Evolutionary conservation across 2,888 invertebrate species (phyloP), one percentile per base, ranked within the genome.

Genomic region (Ophraella communa): DNA sequence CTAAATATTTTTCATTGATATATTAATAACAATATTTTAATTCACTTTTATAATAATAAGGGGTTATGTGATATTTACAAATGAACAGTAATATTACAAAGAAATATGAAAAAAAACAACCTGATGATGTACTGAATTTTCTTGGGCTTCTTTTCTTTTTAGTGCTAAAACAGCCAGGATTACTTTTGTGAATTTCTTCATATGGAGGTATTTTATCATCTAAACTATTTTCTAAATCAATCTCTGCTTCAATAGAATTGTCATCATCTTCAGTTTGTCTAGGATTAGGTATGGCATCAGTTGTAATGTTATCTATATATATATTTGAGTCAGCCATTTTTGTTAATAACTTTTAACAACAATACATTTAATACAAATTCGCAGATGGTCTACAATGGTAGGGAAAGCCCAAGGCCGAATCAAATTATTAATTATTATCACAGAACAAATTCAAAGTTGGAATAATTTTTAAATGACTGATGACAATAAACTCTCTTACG

Each of bases 211-310:
- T 18, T 20, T 57, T 10, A 4, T 23, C 33, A 5, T 35, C 58
- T 44, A 20, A 45, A 47, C 33, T 52, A 35, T 44, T 53, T n/a
- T 23, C 52, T n/a, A 14, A 33, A 4, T 23, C 17, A 62, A 52
- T 54, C 27, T 53, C 42, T 23, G 61, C 55, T 30, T 64, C 65
- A 64, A 61, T 56, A n/a, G 62, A 62, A 18, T 53, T n/a, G 7
- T 35, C 20, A 30, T 27, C 51, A 11, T 53, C 14, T 20, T 10
- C 8, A 1, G 20, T 11, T 23, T 52, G 27, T 51, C 60, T 60
- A 7, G 71, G 71, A 57, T 66, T 69, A 23, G 71, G 66, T 33
- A 67, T 47, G 8, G 71, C 71, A 62, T 71, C 71, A 44, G 69
- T 69, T 30, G 71, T 69, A 49, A 71, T 45, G 62, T 71, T 58